phyloP scores from a whole-genome alignment of 2,797 vertebrate species.

The Tapirus indicus region DNA sequence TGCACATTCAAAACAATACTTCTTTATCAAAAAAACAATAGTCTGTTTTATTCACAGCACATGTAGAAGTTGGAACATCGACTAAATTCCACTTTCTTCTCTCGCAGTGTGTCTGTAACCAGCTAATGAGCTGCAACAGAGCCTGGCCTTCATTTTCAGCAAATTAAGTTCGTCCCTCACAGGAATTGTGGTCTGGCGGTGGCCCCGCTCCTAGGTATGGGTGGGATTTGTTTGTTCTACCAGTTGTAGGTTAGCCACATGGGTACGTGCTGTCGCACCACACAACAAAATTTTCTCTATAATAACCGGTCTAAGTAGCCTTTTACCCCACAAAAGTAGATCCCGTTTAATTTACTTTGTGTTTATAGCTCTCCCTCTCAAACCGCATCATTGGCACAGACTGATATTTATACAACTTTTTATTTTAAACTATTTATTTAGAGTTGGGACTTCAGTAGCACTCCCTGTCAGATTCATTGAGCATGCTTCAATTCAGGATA shows the following conservation, averaged over 20 bases:
- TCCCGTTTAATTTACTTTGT: slow-evolving; percentile 88
- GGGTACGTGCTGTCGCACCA: slow-evolving; percentile 89
- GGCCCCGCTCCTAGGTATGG: slow-evolving; percentile 88
- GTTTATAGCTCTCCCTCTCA: slow-evolving; percentile 88
- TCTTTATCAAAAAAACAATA: slow-evolving; percentile 90
- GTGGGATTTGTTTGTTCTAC: slow-evolving; percentile 88
- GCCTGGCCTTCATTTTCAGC: slow-evolving; percentile 88
- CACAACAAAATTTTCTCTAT: slow-evolving; percentile 88
- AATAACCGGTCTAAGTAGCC: slow-evolving; percentile 87
- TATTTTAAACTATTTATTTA: slow-evolving; percentile 90
- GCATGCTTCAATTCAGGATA: slow-evolving; percentile 76
- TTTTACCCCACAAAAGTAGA: slow-evolving; percentile 86
- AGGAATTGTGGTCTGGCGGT: slow-evolving; percentile 88
- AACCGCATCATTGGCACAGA: slow-evolving; percentile 86
- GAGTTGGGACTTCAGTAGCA: slow-evolving; percentile 84
- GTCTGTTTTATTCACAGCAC: slow-evolving; percentile 89
- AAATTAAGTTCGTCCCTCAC: slow-evolving; percentile 87
- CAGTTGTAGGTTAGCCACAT: slow-evolving; percentile 88
- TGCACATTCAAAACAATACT: slow-evolving; percentile 89
- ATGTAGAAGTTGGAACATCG: slow-evolving; percentile 88
- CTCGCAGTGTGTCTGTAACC: slow-evolving; percentile 85
- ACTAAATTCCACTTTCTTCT: slow-evolving; percentile 88
- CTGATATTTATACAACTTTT: slow-evolving; percentile 89
- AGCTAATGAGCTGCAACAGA: slow-evolving; percentile 87
- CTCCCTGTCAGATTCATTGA: slow-evolving; percentile 83